phyloP scores from a whole-genome alignment of 1,140 invertebrate species.

The Ericerus pela region DNA sequence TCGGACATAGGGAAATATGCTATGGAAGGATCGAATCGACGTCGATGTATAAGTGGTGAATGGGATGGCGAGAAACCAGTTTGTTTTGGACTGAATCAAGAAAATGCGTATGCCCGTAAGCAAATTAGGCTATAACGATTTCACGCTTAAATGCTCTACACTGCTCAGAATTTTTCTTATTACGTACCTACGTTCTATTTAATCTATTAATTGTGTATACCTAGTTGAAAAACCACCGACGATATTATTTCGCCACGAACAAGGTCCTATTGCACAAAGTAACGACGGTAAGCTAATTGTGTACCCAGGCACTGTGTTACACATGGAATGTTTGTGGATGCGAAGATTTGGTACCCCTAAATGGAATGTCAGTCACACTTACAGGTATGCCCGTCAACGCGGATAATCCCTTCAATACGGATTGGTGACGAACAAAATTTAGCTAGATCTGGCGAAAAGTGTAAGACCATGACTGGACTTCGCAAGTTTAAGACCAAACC shows the following conservation, averaged over 20 bases:
- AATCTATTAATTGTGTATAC: conserved; percentile 8
- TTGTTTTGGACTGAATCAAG: conserved; percentile 66
- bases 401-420: too few relatives aligned
- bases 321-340: conserved; percentile 78
- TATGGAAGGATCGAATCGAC: conserved; percentile 39
- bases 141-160: background rate
- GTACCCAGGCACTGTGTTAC: conserved; percentile 65
- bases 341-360: conserved; percentile 65
- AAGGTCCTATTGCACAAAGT: conserved; percentile 69
- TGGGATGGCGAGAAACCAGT: conserved; percentile 63
- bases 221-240: conserved; percentile 72
- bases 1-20: conserved; percentile 61
- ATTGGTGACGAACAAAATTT: too few relatives aligned
- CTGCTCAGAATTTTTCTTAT: background rate
- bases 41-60: conserved; percentile 53
- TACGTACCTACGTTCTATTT: background rate
- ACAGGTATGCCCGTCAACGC: conserved; percentile 36
- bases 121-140: conserved; percentile 17
- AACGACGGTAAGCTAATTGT: conserved; percentile 70
- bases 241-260: conserved; percentile 60
- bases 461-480: too few relatives aligned
- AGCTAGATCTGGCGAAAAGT: too few relatives aligned
- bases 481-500: too few relatives aligned
- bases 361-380: conserved; percentile 58
- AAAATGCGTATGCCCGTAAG: conserved; percentile 68